Percentiles rank a stretch among this genome's conserved stretches.
These are phyloP conservation scores for Sceloporus undulatus DNA, from an alignment of 2,113 vertebrate genomes.

Conservation along the genomic window DNA sequence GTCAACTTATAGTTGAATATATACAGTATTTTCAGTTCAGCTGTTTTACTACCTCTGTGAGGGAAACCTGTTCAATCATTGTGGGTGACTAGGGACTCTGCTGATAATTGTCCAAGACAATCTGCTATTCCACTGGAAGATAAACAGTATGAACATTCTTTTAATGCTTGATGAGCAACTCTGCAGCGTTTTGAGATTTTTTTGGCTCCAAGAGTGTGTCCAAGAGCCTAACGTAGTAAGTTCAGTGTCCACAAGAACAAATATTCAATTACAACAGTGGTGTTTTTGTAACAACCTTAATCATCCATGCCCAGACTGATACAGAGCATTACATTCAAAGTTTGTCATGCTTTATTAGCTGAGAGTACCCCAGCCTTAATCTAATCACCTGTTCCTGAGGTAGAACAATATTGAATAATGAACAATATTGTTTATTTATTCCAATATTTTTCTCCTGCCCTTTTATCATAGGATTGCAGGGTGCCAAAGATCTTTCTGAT, in stretches of 20 bases:
- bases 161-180: not conserved
- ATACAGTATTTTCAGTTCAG: not conserved
- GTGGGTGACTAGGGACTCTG: not conserved
- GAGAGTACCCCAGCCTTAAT: not conserved
- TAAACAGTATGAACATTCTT: not conserved
- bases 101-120: not conserved
- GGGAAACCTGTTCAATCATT: not conserved
- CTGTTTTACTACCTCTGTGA: not conserved
- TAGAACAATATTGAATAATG: not conserved
- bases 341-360: not conserved
- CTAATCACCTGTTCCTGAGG: not conserved
- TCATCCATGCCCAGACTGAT: not conserved
- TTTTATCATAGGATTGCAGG: too few relatives aligned
- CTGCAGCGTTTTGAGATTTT: not conserved
- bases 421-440: not conserved
- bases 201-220: not conserved
- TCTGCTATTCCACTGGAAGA: not conserved
- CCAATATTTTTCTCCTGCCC: too few relatives aligned
- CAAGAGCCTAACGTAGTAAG: not conserved
- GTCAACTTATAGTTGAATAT: too few relatives aligned
- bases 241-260: not conserved
- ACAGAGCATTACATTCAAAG: not conserved
- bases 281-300: constrained; percentile 5
- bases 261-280: not conserved
- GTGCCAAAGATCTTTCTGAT: not conserved